Percentiles rank a stretch among this genome's conserved stretches.
phyloP scores from a whole-genome alignment of 2,797 vertebrate species.

The Halcyon chelicuti region DNA sequence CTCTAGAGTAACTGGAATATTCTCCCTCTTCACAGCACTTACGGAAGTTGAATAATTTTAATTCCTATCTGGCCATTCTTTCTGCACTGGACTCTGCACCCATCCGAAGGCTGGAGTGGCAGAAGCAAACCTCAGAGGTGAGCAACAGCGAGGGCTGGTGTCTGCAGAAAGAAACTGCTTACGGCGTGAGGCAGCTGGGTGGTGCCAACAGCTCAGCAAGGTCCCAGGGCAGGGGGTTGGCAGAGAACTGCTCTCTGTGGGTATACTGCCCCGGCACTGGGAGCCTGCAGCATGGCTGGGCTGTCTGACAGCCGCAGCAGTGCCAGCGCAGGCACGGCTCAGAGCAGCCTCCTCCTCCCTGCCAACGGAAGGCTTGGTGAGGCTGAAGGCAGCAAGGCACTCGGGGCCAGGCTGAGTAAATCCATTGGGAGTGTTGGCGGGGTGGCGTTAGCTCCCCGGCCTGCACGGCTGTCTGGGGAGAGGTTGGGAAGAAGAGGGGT shows the following conservation, averaged over 20 bases:
- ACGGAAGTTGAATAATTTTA: slow-evolving; percentile 98
- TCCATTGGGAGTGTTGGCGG: neutral
- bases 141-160: slow-evolving; percentile 1
- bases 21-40: slow-evolving; percentile 86
- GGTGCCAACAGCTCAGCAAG: neutral
- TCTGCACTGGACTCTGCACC: slow-evolving; percentile 97
- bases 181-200: neutral
- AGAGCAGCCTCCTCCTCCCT: neutral
- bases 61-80: slow-evolving; percentile 98
- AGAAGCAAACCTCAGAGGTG: slow-evolving; percentile 99
- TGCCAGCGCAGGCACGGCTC: neutral
- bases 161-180: neutral
- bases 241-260: neutral
- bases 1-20: neutral
- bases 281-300: neutral
- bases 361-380: neutral
- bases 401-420: neutral
- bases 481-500: neutral
- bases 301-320: neutral
- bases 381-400: neutral
- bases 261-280: neutral
- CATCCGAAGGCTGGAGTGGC: slow-evolving; percentile 97
- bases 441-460: neutral
- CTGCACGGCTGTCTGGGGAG: neutral
- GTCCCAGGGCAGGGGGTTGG: neutral